Base-by-base conservation (phyloP, 2,888 invertebrate species). In the Myopa tessellatipennis region DNA sequence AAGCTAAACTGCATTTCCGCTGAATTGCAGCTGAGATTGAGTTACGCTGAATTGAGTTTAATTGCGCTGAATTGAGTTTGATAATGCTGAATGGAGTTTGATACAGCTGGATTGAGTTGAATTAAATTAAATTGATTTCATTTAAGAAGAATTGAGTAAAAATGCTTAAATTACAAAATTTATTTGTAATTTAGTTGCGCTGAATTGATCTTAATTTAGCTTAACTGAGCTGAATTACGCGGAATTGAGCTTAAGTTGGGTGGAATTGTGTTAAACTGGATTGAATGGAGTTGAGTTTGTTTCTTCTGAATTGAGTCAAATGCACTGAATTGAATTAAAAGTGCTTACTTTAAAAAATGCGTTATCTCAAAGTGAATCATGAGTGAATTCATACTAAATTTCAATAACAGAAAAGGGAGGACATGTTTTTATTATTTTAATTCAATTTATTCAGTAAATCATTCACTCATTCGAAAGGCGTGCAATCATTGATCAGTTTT, bases 11-110 rank as follows among this genome's bases (percentile, higher is more conserved):
- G 60, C 58, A 60, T 72, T 36, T 58, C 58, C 16, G 45, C 10
- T 45, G 45, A 45, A 45, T 1, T 74, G 40, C 50, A 63, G 45
- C 61, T 63, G 26, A 45, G 18, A 26, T 45, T 34, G 63, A 63
- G 40, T 63, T 74, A 61, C 26, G 60, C 61, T 74, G 61, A 74
- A 74, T 74, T 63, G 63, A n/a, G 52, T 3, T 71, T 18, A 52
- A 60, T 18, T 18, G 16, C 18, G 5, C 60, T 45, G 60, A 60
- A 10, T 16, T 14, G 16, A 18, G 16, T 60, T 60, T 18, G 12
- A 14, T 10, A 14, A 14, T 55, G 16, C 16, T 55, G 16, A 55
- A 55, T 16, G 10, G 10, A 1, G 1, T 26, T 26, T 26, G 1
- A 26, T 55, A 10, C 1, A 55, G 34, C 16, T 55, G 12, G 3